phyloP scores from a whole-genome alignment of 2,888 invertebrate genomes.

The Xestia rhomboidea region DNA sequence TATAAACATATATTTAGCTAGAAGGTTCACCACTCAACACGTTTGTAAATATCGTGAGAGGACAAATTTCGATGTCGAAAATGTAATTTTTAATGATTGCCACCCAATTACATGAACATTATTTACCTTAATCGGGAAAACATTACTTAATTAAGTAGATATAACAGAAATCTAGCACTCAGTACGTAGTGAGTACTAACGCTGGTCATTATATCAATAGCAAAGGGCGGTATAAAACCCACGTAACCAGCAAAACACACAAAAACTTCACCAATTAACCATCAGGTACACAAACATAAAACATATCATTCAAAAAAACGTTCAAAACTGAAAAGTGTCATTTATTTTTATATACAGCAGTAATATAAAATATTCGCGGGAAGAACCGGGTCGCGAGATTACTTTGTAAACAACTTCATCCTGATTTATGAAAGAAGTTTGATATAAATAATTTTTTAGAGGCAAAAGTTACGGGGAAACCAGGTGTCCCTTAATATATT shows the following conservation, averaged over 20 bases:
- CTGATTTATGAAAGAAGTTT: slow-evolving; percentile 90
- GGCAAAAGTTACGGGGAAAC: slow-evolving; percentile 83
- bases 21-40: no score
- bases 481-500: slow-evolving; percentile 89
- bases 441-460: slow-evolving; percentile 88
- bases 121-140: neutral
- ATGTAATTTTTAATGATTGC: neutral
- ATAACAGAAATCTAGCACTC: neutral
- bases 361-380: slow-evolving; percentile 68
- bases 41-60: no score
- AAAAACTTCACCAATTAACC: slow-evolving; percentile 46
- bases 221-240: neutral
- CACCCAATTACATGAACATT: neutral
- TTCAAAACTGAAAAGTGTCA: slow-evolving; percentile 69
- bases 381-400: slow-evolving; percentile 81
- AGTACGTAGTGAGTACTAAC: no score
- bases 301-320: slow-evolving; percentile 58
- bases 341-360: slow-evolving; percentile 73
- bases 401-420: slow-evolving; percentile 89
- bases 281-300: slow-evolving; percentile 41
- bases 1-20: neutral
- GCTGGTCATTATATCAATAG: neutral
- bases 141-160: neutral
- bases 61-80: no score
- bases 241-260: neutral